phyloP scores from a whole-genome alignment of 2,888 invertebrate species.

The Rhagophthalmus giganteus region DNA sequence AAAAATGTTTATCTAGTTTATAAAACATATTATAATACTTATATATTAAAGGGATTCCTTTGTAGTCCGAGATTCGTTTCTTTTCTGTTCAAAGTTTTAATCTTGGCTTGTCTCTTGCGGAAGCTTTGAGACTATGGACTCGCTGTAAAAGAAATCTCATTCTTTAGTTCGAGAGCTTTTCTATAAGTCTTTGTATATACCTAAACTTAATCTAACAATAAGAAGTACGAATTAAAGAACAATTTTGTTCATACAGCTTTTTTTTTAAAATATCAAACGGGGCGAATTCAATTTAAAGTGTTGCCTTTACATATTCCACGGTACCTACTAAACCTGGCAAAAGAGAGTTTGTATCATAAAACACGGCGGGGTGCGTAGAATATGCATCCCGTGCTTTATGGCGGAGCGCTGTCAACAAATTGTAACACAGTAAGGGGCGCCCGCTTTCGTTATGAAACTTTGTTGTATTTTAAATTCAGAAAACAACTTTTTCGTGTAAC shows the following conservation, averaged over 20 bases:
- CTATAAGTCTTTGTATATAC: neutral
- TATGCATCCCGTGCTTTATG: constrained; percentile 18
- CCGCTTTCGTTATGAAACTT: constrained; percentile 18
- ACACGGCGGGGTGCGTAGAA: constrained; percentile 20
- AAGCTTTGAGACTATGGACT: neutral
- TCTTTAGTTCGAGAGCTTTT: too few relatives aligned
- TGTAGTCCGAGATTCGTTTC: neutral
- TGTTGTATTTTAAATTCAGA: constrained; percentile 16
- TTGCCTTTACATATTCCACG: constrained; percentile 18
- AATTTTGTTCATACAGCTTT: neutral
- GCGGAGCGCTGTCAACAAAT: constrained; percentile 19
- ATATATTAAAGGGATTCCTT: too few relatives aligned
- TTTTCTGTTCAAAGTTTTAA: neutral
- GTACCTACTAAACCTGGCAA: constrained; percentile 13
- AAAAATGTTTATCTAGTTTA: too few relatives aligned
- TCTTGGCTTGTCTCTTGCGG: neutral
- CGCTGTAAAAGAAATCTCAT: too few relatives aligned
- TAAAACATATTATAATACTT: too few relatives aligned
- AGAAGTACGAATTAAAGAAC: too few relatives aligned
- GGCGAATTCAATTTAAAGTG: constrained; percentile 20
- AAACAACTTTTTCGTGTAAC: constrained; percentile 16
- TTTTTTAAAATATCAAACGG: constrained; percentile 14
- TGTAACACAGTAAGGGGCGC: constrained; percentile 16
- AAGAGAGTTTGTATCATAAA: constrained; percentile 19
- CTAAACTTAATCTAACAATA: neutral